phyloP scores from a whole-genome alignment of 2,797 vertebrate species.

The Naso thynnoides region DNA sequence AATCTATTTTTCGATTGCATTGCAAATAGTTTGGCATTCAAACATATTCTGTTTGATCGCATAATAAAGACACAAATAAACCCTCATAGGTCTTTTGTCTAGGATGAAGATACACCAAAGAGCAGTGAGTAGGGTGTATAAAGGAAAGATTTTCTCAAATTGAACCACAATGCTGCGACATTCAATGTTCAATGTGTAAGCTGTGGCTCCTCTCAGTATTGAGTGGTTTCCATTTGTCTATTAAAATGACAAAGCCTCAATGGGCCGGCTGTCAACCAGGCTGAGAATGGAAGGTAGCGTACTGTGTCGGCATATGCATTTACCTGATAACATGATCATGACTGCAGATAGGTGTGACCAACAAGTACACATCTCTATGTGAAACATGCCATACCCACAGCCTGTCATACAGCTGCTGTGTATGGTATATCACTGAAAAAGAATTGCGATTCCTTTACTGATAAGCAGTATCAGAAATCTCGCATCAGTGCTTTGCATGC shows the following conservation, averaged over 20 bases:
- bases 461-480: slow-evolving; percentile 37
- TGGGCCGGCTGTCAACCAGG: background rate
- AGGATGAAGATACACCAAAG: slow-evolving; percentile 22
- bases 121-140: slow-evolving; percentile 14
- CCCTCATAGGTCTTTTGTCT: slow-evolving; percentile 18
- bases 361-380: slow-evolving; percentile 11
- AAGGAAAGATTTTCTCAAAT: slow-evolving; percentile 59
- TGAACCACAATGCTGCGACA: slow-evolving; percentile 45
- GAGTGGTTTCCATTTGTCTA: slow-evolving; percentile 31
- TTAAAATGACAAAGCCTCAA: slow-evolving; percentile 27
- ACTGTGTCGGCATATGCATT: background rate
- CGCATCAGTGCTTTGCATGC: slow-evolving; percentile 26
- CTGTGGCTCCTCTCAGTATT: slow-evolving; percentile 1
- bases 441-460: slow-evolving; percentile 25
- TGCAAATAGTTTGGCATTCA: no score
- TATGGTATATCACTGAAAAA: slow-evolving; percentile 25
- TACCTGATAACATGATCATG: slow-evolving; percentile 33
- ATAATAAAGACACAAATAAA: background rate
- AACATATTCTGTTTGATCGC: no score
- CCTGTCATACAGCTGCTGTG: slow-evolving; percentile 3
- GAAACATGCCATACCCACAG: slow-evolving; percentile 4
- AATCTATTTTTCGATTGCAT: no score
- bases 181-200: slow-evolving; percentile 19
- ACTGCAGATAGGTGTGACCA: slow-evolving; percentile 13
- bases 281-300: slow-evolving; percentile 9